Percentiles rank a stretch among this genome's conserved stretches.
Evolutionary conservation across 2,113 vertebrate species (phyloP).

Genomic region (Dromiciops gliroides): DNA sequence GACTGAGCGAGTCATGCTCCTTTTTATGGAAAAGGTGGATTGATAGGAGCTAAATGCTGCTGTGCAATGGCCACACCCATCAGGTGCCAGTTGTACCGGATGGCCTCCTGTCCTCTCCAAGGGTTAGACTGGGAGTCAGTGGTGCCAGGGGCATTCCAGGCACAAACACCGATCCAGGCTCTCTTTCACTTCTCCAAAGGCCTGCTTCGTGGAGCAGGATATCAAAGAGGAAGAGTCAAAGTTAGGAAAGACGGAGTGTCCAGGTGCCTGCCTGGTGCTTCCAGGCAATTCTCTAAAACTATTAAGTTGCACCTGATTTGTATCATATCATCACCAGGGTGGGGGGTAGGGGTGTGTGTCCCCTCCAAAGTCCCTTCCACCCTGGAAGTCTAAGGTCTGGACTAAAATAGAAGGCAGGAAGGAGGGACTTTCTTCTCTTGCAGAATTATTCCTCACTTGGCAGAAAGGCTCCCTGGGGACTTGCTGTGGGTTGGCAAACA

Average conservation of each 20-base stretch:
- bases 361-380: not conserved
- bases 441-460: not conserved
- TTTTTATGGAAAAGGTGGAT: not conserved
- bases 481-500: not conserved
- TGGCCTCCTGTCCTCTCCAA: not conserved
- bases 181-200: not conserved
- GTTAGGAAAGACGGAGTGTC: not conserved
- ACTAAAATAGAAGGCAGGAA: too few species aligned
- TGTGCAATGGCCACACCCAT: too few species aligned
- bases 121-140: too few species aligned
- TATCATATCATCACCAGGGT: too few species aligned
- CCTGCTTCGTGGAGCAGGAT: not conserved
- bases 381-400: not conserved
- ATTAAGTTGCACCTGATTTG: not conserved
- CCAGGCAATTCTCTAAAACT: not conserved
- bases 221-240: not conserved
- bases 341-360: not conserved
- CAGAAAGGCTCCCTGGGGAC: too few species aligned
- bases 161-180: not conserved
- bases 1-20: not conserved
- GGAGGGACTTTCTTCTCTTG: not conserved
- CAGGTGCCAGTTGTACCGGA: not conserved
- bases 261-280: not conserved
- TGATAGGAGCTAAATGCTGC: not conserved
- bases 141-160: not conserved